Base-by-base conservation (phyloP, 2,113 vertebrate species). In the Crotalus tigris region DNA sequence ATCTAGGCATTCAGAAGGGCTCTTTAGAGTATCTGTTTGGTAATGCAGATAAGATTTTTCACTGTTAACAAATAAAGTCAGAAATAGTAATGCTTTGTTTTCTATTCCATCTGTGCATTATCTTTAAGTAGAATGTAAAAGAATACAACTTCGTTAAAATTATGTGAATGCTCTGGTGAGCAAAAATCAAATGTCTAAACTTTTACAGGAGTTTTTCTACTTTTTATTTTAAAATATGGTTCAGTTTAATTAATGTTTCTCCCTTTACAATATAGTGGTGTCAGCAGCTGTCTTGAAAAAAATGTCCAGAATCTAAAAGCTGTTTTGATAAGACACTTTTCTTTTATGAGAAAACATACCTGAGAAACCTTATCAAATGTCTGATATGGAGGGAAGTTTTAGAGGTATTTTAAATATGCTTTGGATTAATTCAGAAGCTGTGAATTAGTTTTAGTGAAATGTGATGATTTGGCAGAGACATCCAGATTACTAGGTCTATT, bases 251-350 rank as follows among this genome's bases (percentile, higher is more conserved):
- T 94, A 90, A 92, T 95, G 93, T 94, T 94, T 94, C 91, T 96
- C 95, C 85, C 55, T 95, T 94, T 94, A 95, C 7, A 92, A 64
- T 91, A 91, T 49, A 92, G 94, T 92, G 93, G 93, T 96, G 92
- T 96, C 94, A 96, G 95, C 93, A 95, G 94, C 94, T 95, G 93
- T 95, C 95, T 92, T 90, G 91, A 95, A 91, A 59, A 92, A 92
- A 94, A 90, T 94, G 85, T 95, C 92, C 91, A 89, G 92, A 96
- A 97, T 96, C 44, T 92, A 95, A 90, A 96, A 94, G 85, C 55
- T 89, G 90, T 94, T 95, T 90, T 96, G 95, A 44, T 92, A 93
- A 95, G 95, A 93, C 39, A 75, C 58, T 92, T 95, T 15, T 44
- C 1, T 15, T 89, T 46, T 0, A 12, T 89, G 5, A 55, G 24